These are phyloP conservation scores for Eidolon dupreanum DNA, from an alignment of 2,797 vertebrate species.

Conservation along the genomic window DNA sequence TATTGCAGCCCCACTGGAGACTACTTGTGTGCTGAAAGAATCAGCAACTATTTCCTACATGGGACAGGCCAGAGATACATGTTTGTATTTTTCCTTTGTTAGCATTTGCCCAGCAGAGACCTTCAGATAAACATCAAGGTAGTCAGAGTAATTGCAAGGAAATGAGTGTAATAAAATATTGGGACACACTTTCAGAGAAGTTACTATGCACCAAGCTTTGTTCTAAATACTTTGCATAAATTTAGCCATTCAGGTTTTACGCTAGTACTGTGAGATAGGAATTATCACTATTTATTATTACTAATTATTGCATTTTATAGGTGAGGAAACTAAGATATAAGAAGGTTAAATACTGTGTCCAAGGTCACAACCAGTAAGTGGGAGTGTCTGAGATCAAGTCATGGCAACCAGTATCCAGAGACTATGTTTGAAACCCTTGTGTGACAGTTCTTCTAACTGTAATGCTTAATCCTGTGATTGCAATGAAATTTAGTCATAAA, in stretches of 20 bases:
- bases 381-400: neutral
- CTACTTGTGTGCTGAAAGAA: no score
- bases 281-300: neutral
- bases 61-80: neutral
- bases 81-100: neutral
- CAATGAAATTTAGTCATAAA: neutral
- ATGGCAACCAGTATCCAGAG: neutral
- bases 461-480: neutral
- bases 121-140: neutral
- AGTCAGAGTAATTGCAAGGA: neutral
- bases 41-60: neutral
- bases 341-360: neutral
- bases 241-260: neutral
- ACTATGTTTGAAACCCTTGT: neutral
- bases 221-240: neutral
- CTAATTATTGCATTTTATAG: neutral
- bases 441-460: neutral
- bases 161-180: neutral
- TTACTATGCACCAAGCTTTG: neutral
- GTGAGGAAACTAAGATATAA: neutral
- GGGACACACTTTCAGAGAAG: no score
- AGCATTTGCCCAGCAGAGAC: neutral
- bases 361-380: neutral
- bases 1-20: fast-evolving
- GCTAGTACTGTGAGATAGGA: neutral